Base-by-base conservation (phyloP, 2,113 vertebrate genomes). In the Reinhardtius hippoglossoides region DNA sequence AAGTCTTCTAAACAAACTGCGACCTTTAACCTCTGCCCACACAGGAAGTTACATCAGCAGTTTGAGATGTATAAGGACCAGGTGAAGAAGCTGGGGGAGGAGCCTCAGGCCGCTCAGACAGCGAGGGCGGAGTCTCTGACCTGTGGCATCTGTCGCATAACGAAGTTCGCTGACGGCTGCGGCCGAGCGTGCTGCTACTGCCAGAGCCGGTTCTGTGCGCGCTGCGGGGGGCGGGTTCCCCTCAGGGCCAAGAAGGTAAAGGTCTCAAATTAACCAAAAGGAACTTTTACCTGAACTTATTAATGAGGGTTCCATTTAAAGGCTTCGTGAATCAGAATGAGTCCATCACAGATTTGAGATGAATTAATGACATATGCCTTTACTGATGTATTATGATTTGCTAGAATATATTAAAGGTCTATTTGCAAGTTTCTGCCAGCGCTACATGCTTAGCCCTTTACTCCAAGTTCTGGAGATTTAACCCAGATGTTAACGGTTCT, bases 11-110 rank as follows among this genome's bases (percentile, higher is more conserved):
- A 31, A 71, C 6, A 9, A 20, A 26, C 24, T 12, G 12, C 15
- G 7, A 37, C n/a, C 21, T 20, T 20, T 40, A 15, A 60, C 57
- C 48, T 69, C 58, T 71, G 58, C 35, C 23, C 21, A n/a, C n/a
- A 85, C 93, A 99, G 97, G 94, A 96, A 96, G 90, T 92, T 99
- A 91, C 97, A 99, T 92, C 96, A 98, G 91, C 97, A 99, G 89
- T 98, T 99, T 92, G 96, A 98, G 94, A 97, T 95, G 94, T 99
- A 98, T 84, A 99, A 99, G 89, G 96, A 98, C 70, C 96, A 99
- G 95, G 96, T 99, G 87, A 95, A 94, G 81, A 97, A 97, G 92
- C 96, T 99, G 83, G 97, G 97, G 75, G 97, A 95, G 83, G 97
- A 98, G 92, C 94, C 96, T 0, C 95, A 95, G 18, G 88, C 93